phyloP scores from a whole-genome alignment of 2,888 invertebrate genomes.

The Xestobium rufovillosum region DNA sequence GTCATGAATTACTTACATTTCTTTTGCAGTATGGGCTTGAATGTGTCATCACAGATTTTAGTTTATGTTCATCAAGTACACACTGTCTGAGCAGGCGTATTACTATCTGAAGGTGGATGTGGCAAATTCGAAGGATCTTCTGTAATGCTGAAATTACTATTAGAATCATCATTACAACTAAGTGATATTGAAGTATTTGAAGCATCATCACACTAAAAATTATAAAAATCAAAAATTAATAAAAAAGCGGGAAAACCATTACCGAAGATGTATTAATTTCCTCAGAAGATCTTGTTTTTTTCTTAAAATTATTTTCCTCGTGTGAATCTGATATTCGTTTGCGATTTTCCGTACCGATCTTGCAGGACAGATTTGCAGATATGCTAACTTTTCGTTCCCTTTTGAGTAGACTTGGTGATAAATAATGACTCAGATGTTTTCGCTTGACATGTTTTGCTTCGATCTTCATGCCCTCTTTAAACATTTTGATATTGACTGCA shows the following conservation, averaged over 20 bases:
- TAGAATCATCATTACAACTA: slow-evolving; percentile 44
- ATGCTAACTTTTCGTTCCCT: slow-evolving; percentile 60
- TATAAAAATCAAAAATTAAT: too few species aligned
- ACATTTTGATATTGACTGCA: slow-evolving; percentile 61
- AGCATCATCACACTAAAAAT: slow-evolving; percentile 42
- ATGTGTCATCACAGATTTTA: too few species aligned
- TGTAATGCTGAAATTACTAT: slow-evolving; percentile 38
- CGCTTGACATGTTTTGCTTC: slow-evolving; percentile 84
- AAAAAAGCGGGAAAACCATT: too few species aligned
- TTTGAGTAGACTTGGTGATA: slow-evolving; percentile 61
- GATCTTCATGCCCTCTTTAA: slow-evolving; percentile 68
- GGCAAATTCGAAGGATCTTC: slow-evolving; percentile 28
- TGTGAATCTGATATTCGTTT: slow-evolving; percentile 31
- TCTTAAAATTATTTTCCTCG: slow-evolving; percentile 24
- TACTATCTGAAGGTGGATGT: slow-evolving; percentile 21
- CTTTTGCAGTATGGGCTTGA: too few species aligned
- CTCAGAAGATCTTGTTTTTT: slow-evolving; percentile 35
- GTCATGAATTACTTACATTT: too few species aligned
- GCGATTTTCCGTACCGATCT: slow-evolving; percentile 26
- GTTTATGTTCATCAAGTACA: slow-evolving; percentile 37
- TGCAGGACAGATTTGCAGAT: slow-evolving; percentile 21
- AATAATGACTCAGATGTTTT: slow-evolving; percentile 66
- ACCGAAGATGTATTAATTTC: slow-evolving; percentile 31
- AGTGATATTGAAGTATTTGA: slow-evolving; percentile 40
- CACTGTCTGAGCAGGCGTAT: slow-evolving; percentile 29